A percentile compares a stretch with the other conserved stretches of the same genome.
Evolutionary conservation across 2,888 invertebrate species (phyloP).

Genomic region (Petrolisthes manimaculis): DNA sequence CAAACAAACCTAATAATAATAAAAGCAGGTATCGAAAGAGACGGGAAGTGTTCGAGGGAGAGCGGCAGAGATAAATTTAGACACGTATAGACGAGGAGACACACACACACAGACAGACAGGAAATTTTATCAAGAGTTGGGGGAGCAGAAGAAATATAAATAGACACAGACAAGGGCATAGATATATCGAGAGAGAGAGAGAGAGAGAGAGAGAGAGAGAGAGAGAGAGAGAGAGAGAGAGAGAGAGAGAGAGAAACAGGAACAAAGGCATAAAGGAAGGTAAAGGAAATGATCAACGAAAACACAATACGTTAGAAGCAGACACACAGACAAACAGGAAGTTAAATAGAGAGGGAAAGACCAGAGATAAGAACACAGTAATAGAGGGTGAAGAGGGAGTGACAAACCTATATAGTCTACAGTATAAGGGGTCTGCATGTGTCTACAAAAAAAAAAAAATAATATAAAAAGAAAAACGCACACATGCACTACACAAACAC

Average conservation of each 20-base stretch:
- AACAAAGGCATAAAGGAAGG: background rate
- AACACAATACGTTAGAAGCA: too few relatives aligned
- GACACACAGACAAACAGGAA: background rate
- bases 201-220: slow-evolving; percentile 3
- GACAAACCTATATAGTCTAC: background rate
- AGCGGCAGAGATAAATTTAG: too few relatives aligned
- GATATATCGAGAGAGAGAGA: background rate
- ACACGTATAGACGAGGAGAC: too few relatives aligned
- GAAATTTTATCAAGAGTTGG: background rate
- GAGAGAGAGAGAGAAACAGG: background rate
- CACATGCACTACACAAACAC: too few relatives aligned
- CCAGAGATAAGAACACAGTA: background rate
- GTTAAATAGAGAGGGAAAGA: background rate
- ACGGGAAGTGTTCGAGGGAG: too few relatives aligned
- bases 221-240: slow-evolving; percentile 8
- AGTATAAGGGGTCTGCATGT: background rate
- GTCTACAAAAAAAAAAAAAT: too few relatives aligned
- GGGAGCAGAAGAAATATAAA: background rate
- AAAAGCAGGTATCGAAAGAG: too few relatives aligned
- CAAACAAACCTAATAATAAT: too few relatives aligned
- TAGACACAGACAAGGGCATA: too few relatives aligned
- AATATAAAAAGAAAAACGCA: too few relatives aligned
- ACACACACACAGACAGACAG: background rate
- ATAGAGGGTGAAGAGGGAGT: background rate
- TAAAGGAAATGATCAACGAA: background rate